These are phyloP conservation scores for Anorthoa munda DNA, from an alignment of 2,888 invertebrate species.

Conservation along the genomic window DNA sequence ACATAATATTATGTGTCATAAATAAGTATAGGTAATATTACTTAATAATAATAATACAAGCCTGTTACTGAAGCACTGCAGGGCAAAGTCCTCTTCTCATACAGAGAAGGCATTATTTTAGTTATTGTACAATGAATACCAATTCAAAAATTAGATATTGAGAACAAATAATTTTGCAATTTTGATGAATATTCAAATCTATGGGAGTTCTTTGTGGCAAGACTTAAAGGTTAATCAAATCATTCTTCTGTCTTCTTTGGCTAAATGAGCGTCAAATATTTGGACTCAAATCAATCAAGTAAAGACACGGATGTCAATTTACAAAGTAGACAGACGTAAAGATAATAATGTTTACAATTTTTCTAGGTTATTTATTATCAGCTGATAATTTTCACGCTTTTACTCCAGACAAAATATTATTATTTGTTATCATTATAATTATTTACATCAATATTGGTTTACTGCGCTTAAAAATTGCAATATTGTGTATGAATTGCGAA, in stretches of 20 bases:
- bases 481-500: conserved; percentile 17
- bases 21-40: too few species aligned
- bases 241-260: not conserved
- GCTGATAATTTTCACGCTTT: conserved; percentile 60
- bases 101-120: too few species aligned
- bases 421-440: conserved; percentile 5
- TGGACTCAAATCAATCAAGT: conserved; percentile 9
- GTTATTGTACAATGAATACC: not conserved
- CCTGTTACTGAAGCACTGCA: too few species aligned
- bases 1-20: too few species aligned
- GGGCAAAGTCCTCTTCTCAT: too few species aligned
- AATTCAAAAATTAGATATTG: not conserved
- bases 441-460: not conserved
- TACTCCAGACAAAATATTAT: conserved; percentile 31
- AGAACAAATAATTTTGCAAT: not conserved
- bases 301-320: conserved; percentile 15
- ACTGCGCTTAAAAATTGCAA: not conserved
- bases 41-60: too few species aligned
- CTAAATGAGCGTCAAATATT: conserved; percentile 1
- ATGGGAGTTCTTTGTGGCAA: not conserved
- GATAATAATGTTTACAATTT: conserved; percentile 60
- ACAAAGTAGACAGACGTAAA: conserved; percentile 21
- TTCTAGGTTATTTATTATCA: conserved; percentile 70
- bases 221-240: not conserved
- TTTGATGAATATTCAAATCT: not conserved